A percentile compares a stretch with the other conserved stretches of the same genome.
Evolutionary conservation across 2,888 invertebrate genomes (phyloP).

Genomic region (Abrostola triplasia): DNA sequence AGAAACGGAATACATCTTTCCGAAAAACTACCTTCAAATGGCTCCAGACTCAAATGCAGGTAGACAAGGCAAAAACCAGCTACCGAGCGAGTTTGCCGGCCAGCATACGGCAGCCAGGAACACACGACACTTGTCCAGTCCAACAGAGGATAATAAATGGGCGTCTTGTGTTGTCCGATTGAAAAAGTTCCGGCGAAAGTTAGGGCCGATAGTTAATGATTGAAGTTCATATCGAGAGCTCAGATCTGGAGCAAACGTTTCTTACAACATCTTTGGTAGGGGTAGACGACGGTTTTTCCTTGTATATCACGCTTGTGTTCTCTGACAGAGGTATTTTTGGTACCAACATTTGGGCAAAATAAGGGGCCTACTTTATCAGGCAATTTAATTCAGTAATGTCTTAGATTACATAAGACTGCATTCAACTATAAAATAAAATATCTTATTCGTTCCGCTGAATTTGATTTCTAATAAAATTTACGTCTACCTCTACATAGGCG

Average conservation of each 20-base stretch:
- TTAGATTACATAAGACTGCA: too few species aligned
- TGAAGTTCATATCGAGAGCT: conserved; percentile 49
- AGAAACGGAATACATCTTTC: neutral
- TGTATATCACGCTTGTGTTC: too few species aligned
- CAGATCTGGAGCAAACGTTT: conserved; percentile 26
- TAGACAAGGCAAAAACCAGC: neutral
- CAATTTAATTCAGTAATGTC: too few species aligned
- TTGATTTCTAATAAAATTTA: too few species aligned
- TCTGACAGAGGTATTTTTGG: too few species aligned
- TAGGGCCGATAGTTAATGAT: conserved; percentile 47
- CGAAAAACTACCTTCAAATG: neutral
- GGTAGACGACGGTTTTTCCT: too few species aligned
- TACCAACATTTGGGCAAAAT: too few species aligned
- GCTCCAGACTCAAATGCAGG: neutral
- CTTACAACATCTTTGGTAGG: conserved; percentile 5
- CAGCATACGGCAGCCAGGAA: conserved; percentile 20
- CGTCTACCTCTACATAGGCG: too few species aligned
- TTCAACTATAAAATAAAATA: too few species aligned
- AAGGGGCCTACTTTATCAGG: too few species aligned
- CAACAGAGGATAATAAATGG: conserved; percentile 53
- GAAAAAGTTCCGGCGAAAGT: conserved; percentile 62
- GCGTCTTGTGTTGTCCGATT: conserved; percentile 60
- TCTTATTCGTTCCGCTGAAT: too few species aligned
- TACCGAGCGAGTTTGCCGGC: neutral
- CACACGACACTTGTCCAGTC: conserved; percentile 19